These are phyloP conservation scores for Macheiramphus alcinus DNA, from an alignment of 2,113 vertebrate genomes.

Conservation along the genomic window DNA sequence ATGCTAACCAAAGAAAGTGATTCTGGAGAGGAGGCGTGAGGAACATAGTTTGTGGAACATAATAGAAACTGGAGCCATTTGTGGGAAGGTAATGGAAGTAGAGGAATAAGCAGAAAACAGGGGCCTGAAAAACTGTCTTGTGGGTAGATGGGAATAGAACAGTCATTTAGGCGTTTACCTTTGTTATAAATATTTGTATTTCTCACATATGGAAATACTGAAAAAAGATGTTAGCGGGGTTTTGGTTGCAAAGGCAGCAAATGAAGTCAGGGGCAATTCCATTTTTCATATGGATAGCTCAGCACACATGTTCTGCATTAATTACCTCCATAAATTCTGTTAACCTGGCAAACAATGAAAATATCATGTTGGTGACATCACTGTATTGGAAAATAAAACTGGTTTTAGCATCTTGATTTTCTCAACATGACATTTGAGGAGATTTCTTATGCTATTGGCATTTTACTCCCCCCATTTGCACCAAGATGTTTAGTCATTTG, in stretches of 20 bases:
- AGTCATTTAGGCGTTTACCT: conserved; percentile 41
- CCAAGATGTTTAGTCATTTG: background rate
- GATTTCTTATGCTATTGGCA: background rate
- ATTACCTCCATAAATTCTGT: conserved; percentile 79
- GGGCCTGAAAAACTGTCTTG: background rate
- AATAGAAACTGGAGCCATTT: background rate
- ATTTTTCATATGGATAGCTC: conserved; percentile 68
- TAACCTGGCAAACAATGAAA: conserved; percentile 78
- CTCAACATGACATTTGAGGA: conserved; percentile 38
- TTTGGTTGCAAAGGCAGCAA: conserved; percentile 67
- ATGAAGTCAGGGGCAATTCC: conserved; percentile 65
- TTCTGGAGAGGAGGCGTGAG: background rate
- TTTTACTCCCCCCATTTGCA: background rate
- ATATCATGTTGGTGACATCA: conserved; percentile 77
- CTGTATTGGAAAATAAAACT: conserved; percentile 65
- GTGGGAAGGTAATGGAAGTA: background rate
- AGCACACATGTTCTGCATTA: conserved; percentile 78
- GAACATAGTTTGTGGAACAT: background rate
- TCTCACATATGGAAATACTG: conserved; percentile 49
- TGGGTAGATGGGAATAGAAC: background rate
- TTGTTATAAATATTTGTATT: conserved; percentile 61
- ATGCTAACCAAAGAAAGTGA: background rate
- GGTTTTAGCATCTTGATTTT: conserved; percentile 65
- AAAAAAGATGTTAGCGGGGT: conserved; percentile 55
- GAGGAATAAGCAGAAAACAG: background rate